These are phyloP conservation scores for Euura saliciscinereae DNA, from an alignment of 1,140 invertebrate genomes.

Conservation along the genomic window DNA sequence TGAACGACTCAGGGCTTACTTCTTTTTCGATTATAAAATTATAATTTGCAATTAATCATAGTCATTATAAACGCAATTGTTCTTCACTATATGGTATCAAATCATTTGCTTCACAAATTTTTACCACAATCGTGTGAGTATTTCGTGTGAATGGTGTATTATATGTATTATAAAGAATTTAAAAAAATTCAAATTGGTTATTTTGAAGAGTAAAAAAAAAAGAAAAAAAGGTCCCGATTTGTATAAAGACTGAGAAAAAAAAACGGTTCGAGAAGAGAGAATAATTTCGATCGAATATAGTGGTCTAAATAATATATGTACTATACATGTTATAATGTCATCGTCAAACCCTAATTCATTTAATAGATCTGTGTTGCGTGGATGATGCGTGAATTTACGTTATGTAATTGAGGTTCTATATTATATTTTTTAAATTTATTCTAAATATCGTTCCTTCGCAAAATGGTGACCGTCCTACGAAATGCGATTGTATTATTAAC, in stretches of 20 bases:
- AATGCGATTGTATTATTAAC: not conserved
- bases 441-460: constrained; percentile 1
- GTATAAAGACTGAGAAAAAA: not conserved
- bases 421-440: not conserved
- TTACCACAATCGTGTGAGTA: not conserved
- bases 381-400: not conserved
- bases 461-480: not conserved
- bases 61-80: too few species aligned
- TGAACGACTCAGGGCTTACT: too few species aligned
- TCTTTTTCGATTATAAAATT: too few species aligned
- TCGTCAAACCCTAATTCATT: too few species aligned
- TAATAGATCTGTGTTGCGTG: not conserved
- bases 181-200: not conserved
- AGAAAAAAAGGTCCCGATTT: not conserved
- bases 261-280: not conserved
- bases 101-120: not conserved
- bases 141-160: not conserved
- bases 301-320: not conserved
- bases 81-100: too few species aligned
- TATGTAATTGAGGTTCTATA: not conserved
- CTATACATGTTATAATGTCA: not conserved
- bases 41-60: too few species aligned
- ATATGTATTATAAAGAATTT: constrained; percentile 1
- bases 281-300: not conserved
- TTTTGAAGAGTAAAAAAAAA: not conserved